Conservation (phyloP, 2,888 invertebrate genomes). For the Clostera curtula region DNA sequence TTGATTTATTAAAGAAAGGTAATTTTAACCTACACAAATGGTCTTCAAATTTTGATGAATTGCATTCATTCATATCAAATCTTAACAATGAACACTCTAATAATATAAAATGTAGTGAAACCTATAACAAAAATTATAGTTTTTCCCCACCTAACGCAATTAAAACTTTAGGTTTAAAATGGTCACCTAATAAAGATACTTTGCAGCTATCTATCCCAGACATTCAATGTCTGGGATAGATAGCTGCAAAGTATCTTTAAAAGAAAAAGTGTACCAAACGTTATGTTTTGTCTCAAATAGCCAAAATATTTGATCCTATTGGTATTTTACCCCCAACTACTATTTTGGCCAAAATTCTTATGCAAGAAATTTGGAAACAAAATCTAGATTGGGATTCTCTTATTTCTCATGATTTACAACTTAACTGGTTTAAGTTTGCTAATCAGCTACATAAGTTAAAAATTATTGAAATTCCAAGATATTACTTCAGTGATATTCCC, state of each 20-base stretch:
- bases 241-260: too few relatives aligned
- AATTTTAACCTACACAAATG: neutral
- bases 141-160: neutral
- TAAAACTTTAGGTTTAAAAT: neutral
- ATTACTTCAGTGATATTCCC: too few relatives aligned
- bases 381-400: neutral
- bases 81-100: neutral
- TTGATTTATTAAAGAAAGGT: neutral
- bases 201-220: neutral
- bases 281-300: neutral
- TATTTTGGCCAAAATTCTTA: too few relatives aligned
- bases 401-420: neutral
- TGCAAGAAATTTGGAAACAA: neutral
- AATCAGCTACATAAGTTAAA: neutral
- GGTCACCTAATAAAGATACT: neutral
- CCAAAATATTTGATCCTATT: conserved; percentile 1
- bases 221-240: too few relatives aligned
- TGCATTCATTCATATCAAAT: neutral
- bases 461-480: too few relatives aligned
- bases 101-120: neutral
- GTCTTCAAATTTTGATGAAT: neutral
- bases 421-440: neutral
- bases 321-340: too few relatives aligned
- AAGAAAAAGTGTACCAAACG: neutral
- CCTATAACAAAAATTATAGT: too few relatives aligned